phyloP scores from a whole-genome alignment of 2,797 vertebrate genomes.

The Hirundo rustica region DNA sequence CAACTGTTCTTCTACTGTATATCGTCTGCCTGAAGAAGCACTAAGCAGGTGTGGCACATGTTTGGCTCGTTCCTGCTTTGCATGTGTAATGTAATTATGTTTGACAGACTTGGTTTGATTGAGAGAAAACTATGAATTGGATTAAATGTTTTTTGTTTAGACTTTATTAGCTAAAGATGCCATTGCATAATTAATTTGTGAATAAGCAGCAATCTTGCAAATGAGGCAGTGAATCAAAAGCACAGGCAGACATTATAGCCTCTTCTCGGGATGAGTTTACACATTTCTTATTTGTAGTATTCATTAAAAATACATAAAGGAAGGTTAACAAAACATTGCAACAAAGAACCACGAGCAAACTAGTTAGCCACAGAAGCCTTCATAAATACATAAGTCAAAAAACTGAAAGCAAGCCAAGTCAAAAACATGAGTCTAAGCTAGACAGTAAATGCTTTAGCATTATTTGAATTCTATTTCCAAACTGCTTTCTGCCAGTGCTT shows the following conservation, averaged over 20 bases:
- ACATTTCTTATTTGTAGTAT: constrained; percentile 39
- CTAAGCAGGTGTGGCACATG: constrained; percentile 77
- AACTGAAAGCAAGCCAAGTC: constrained; percentile 5
- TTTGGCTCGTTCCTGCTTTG: constrained; percentile 74
- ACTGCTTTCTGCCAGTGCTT: background rate
- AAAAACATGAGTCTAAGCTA: background rate
- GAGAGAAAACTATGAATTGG: constrained; percentile 69
- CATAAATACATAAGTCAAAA: constrained; percentile 32
- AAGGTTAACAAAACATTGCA: constrained; percentile 57
- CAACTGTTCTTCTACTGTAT: constrained; percentile 71
- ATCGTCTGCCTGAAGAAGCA: constrained; percentile 59
- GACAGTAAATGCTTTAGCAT: background rate
- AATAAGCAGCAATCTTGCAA: constrained; percentile 73
- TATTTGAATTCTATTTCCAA: background rate
- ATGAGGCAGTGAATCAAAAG: constrained; percentile 62
- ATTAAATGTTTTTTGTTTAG: constrained; percentile 80
- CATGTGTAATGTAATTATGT: constrained; percentile 76
- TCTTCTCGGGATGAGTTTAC: constrained; percentile 46
- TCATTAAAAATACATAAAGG: constrained; percentile 57
- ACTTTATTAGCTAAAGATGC: constrained; percentile 77
- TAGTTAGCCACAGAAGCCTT: constrained; percentile 6
- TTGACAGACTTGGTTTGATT: constrained; percentile 74
- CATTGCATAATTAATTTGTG: constrained; percentile 76
- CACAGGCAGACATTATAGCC: constrained; percentile 49
- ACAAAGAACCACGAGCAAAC: constrained; percentile 36